phyloP scores from a whole-genome alignment of 2,797 vertebrate genomes.

The Etheostoma nigrum region DNA sequence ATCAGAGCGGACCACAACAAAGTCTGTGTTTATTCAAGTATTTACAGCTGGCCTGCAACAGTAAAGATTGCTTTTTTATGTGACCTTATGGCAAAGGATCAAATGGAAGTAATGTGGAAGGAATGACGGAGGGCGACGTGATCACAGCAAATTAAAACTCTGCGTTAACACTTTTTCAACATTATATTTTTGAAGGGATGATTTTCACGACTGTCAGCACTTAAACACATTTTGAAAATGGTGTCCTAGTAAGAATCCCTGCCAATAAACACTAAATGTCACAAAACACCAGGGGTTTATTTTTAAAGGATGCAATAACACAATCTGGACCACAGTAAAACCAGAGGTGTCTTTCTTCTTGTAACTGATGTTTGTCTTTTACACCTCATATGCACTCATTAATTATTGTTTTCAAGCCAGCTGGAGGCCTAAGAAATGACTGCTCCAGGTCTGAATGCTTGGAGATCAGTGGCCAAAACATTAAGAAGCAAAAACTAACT shows the following conservation, averaged over 20 bases:
- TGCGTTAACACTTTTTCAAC: background rate
- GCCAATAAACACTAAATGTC: background rate
- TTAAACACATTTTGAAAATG: conserved; percentile 2
- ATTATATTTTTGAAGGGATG: background rate
- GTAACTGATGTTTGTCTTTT: too few species aligned
- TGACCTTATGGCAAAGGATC: conserved; percentile 50
- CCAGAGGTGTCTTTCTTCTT: conserved; percentile 48
- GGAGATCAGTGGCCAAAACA: conserved; percentile 43
- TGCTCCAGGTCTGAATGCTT: background rate
- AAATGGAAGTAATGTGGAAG: conserved; percentile 46
- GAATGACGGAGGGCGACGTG: conserved; percentile 4
- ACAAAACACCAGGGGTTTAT: too few species aligned
- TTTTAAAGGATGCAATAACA: conserved; percentile 29
- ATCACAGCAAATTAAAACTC: conserved; percentile 10
- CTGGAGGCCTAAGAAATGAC: background rate
- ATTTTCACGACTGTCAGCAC: background rate
- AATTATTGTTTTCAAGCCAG: too few species aligned
- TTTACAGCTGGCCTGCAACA: conserved; percentile 60
- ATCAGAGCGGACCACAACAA: conserved; percentile 68
- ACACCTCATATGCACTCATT: too few species aligned
- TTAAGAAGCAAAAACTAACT: conserved; percentile 50
- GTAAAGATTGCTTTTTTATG: conserved; percentile 43
- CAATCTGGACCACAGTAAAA: conserved; percentile 8
- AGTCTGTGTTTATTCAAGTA: conserved; percentile 65
- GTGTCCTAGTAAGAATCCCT: background rate